A percentile compares a stretch with the other conserved stretches of the same genome.
Evolutionary conservation across 2,797 vertebrate genomes (phyloP).

Genomic region (Masticophis lateralis): DNA sequence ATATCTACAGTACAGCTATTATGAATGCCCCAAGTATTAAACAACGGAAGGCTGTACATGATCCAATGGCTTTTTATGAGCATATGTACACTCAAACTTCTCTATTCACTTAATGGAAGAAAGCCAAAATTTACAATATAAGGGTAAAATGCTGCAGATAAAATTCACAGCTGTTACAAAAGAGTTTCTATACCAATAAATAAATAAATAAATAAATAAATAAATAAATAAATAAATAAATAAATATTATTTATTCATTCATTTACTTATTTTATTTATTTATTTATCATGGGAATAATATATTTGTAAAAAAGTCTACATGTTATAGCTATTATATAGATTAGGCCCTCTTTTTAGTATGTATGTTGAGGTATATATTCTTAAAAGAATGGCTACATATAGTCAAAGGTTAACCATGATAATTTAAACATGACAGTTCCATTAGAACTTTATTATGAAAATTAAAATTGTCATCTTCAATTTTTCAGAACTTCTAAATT

Average conservation of each 20-base stretch:
- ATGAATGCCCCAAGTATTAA: background rate
- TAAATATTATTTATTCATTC: no score
- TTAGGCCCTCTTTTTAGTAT: slow-evolving; percentile 15
- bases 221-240: background rate
- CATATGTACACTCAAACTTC: background rate
- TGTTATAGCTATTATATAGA: background rate
- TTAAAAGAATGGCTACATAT: slow-evolving; percentile 32
- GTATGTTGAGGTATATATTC: background rate
- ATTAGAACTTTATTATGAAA: slow-evolving; percentile 50
- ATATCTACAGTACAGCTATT: background rate
- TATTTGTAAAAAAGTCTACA: slow-evolving; percentile 14
- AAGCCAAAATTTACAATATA: background rate
- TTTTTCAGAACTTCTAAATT: slow-evolving; percentile 74
- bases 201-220: no score
- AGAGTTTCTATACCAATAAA: background rate
- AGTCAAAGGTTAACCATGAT: slow-evolving; percentile 59
- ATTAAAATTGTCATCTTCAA: slow-evolving; percentile 62
- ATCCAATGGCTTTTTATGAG: background rate
- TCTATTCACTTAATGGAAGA: background rate
- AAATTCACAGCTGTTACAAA: no score
- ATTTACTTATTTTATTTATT: no score
- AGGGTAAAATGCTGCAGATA: background rate
- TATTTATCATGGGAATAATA: background rate
- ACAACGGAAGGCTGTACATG: background rate
- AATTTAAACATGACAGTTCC: slow-evolving; percentile 58